These are phyloP conservation scores for Neodiprion fabricii DNA, from an alignment of 1,140 invertebrate species.

Conservation along the genomic window DNA sequence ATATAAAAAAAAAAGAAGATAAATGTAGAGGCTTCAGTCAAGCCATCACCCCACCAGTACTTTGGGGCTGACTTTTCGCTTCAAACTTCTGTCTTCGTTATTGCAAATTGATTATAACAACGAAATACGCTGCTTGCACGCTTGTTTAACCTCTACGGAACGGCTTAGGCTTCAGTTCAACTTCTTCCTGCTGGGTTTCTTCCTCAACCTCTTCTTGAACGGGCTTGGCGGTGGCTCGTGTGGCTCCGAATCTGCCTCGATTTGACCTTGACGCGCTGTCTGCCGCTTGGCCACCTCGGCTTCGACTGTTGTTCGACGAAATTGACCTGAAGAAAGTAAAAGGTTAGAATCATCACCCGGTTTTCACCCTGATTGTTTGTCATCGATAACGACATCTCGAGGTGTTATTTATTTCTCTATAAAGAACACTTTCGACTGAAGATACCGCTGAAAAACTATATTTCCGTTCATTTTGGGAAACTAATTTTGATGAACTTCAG, in stretches of 20 bases:
- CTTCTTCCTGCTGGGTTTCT: constrained; percentile 47
- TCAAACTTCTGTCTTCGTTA: too few relatives aligned
- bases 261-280: constrained; percentile 35
- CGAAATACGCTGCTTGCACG: not conserved
- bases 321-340: constrained; percentile 28
- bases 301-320: constrained; percentile 30
- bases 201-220: constrained; percentile 44
- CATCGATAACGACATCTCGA: too few relatives aligned
- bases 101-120: not conserved
- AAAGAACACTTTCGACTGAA: not conserved
- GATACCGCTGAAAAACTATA: too few relatives aligned
- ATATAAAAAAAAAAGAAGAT: not conserved
- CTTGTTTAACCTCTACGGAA: constrained; percentile 43
- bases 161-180: constrained; percentile 49
- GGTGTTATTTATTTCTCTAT: not conserved
- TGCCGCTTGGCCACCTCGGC: constrained; percentile 23
- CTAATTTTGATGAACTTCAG: not conserved
- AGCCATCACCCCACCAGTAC: too few relatives aligned
- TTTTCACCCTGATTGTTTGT: too few relatives aligned
- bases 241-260: constrained; percentile 40
- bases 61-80: too few relatives aligned
- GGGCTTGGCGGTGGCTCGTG: constrained; percentile 35
- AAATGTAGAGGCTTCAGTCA: too few relatives aligned
- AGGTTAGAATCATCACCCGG: not conserved
- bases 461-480: not conserved